phyloP scores from a whole-genome alignment of 2,888 invertebrate species.

The Synergus umbraculus region DNA sequence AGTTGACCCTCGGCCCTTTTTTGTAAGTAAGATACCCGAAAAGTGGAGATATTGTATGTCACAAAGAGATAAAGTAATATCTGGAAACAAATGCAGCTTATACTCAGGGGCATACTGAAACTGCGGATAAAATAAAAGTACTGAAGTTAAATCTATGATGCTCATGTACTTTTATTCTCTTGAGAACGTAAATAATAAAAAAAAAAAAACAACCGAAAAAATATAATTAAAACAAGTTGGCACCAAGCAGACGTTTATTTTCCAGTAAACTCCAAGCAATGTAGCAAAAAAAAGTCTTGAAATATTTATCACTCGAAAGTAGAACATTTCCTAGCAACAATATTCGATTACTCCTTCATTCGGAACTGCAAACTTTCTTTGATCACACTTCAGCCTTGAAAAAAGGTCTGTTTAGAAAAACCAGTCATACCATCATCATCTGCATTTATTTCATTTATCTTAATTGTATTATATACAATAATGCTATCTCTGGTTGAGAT shows the following conservation, averaged over 20 bases:
- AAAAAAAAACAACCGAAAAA: background rate
- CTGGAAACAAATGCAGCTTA: constrained; percentile 10
- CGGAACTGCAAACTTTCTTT: background rate
- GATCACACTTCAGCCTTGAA: too few species aligned
- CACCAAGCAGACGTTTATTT: constrained; percentile 25
- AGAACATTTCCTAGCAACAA: background rate
- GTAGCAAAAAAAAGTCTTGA: constrained; percentile 2
- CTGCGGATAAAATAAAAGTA: background rate
- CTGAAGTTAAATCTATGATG: constrained; percentile 30
- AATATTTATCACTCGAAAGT: constrained; percentile 1
- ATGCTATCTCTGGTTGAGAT: too few species aligned
- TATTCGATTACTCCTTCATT: background rate
- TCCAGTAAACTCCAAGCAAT: background rate
- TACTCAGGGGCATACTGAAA: constrained; percentile 3
- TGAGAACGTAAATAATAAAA: constrained; percentile 28
- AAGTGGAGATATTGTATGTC: background rate
- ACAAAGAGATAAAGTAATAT: background rate
- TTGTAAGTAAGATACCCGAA: background rate
- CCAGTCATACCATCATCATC: too few species aligned
- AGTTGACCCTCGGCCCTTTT: too few species aligned
- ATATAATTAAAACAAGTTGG: constrained; percentile 29
- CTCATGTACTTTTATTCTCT: constrained; percentile 24
- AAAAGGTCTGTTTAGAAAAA: too few species aligned
- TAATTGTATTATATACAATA: background rate
- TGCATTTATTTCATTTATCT: too few species aligned